Base-by-base conservation (phyloP, 2,113 vertebrate genomes). In the Ammodytes marinus region DNA sequence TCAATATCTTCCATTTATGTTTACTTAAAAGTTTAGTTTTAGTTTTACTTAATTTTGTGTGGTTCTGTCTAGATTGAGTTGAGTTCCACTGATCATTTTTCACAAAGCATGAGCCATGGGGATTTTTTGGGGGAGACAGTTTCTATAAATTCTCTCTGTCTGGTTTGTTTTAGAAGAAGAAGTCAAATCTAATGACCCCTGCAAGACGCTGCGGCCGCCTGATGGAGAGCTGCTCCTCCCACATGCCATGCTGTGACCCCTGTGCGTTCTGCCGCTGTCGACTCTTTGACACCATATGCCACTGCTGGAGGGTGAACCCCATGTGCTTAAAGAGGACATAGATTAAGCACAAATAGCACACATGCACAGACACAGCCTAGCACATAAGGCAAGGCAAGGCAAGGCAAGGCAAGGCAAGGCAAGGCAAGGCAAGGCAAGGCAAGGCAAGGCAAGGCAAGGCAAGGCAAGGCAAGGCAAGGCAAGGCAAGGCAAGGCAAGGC, bases 201-300 rank as follows among this genome's bases (percentile, higher is more conserved):
- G 84, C 64, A 0, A 89, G 84, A 0, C 93, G 90, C 73, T 96
- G 95, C 10, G 73, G 92, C 42, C 89, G 82, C 14, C 57, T 92
- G 69, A 93, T 89, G 90, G 95, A 94, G 46, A 90, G n/a, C 79
- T 96, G 95, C 87, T 90, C 91, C 1, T 35, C 82, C 17, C 63
- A 82, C 1, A 5, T 83, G 35, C 90, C 82, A 2, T 96, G 95
- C 88, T 96, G 95, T 4, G 91, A 94, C 70, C 93, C 94, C 17
- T 96, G 95, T 8, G 84, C 94, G 50, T 88, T 91, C 73, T 96
- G 95, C 74, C 94, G 88, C 85, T 96, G 95, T 67, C 92, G 94
- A 37, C 92, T 95, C 80, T 96, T 96, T 83, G 95, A 95, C 83
- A 93, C 94, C 63, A 92, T 96, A 89, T 96, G 95, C 70, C 91